Evolutionary conservation across 2,888 invertebrate species (phyloP).

Genomic region (Elysia crispata): DNA sequence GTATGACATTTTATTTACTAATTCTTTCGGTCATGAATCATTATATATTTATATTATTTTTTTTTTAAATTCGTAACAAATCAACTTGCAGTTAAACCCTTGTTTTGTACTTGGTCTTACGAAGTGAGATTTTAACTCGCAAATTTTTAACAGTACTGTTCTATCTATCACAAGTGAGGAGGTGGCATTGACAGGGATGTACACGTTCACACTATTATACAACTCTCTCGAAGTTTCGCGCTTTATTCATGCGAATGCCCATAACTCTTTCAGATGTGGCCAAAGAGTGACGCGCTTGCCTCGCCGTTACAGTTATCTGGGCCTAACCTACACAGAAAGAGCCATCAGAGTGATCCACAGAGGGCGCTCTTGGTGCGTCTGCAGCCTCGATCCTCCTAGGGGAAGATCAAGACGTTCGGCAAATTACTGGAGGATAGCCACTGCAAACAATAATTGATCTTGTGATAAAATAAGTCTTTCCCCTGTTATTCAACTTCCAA

Average conservation of each 20-base stretch:
- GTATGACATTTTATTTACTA: too few species aligned
- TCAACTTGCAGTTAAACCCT: too few species aligned
- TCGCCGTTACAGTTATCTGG: constrained; percentile 61
- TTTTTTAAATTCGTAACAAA: too few species aligned
- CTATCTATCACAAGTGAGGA: too few species aligned
- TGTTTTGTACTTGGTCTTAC: too few species aligned
- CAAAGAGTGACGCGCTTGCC: constrained; percentile 64
- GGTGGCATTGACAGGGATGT: too few species aligned
- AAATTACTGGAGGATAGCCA: background rate
- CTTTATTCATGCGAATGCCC: background rate
- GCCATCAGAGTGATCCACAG: constrained; percentile 55
- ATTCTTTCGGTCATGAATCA: too few species aligned
- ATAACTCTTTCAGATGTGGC: constrained; percentile 64
- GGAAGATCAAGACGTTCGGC: background rate
- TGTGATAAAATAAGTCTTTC: constrained; percentile 37
- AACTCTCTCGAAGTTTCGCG: background rate
- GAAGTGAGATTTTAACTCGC: too few species aligned
- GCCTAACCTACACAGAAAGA: constrained; percentile 50
- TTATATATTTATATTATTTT: too few species aligned
- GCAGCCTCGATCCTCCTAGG: constrained; percentile 2
- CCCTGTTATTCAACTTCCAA: constrained; percentile 25
- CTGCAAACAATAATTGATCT: constrained; percentile 24
- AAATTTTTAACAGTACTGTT: too few species aligned
- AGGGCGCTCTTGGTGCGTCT: constrained; percentile 54
- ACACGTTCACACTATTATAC: too few species aligned